Conservation (phyloP, 2,113 vertebrate species). For the Cranoglanis bouderius region DNA sequence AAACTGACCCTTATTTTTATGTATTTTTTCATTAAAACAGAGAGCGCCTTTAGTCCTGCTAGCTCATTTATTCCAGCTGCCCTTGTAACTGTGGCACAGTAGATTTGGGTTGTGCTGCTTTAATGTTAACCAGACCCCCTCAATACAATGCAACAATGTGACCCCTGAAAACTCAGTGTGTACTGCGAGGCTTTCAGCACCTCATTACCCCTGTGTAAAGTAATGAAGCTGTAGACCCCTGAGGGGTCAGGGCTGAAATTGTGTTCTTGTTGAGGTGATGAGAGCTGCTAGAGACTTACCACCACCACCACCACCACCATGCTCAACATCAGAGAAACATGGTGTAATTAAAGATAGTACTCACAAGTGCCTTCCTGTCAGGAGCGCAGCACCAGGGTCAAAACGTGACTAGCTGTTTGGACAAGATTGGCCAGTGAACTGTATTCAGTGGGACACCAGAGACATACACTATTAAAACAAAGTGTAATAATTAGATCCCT, state of each 20-base stretch:
- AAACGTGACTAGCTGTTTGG: not conserved
- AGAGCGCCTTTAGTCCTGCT: not conserved
- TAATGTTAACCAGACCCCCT: slow-evolving; percentile 61
- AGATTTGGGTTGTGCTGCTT: slow-evolving; percentile 55
- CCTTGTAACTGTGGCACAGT: slow-evolving; percentile 55
- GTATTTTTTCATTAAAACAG: not conserved
- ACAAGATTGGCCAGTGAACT: not conserved
- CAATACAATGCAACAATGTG: slow-evolving; percentile 50
- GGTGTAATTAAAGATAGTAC: slow-evolving; percentile 21
- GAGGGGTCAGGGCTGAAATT: not conserved
- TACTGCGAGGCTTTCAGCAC: slow-evolving; percentile 34
- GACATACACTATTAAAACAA: not conserved
- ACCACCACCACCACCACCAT: not conserved
- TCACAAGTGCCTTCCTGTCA: not conserved
- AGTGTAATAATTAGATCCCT: not conserved
- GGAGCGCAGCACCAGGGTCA: not conserved
- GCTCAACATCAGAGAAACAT: not conserved
- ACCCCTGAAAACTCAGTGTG: slow-evolving; percentile 64
- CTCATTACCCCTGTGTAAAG: slow-evolving; percentile 38
- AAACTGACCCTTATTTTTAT: not conserved
- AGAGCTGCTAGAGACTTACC: not conserved
- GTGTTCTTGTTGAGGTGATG: slow-evolving; percentile 1
- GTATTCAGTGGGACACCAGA: not conserved
- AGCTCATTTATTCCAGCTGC: not conserved
- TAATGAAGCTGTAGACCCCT: slow-evolving; percentile 7